These are phyloP conservation scores for Calosoma granatense DNA, from an alignment of 1,140 invertebrate genomes.

Conservation along the genomic window DNA sequence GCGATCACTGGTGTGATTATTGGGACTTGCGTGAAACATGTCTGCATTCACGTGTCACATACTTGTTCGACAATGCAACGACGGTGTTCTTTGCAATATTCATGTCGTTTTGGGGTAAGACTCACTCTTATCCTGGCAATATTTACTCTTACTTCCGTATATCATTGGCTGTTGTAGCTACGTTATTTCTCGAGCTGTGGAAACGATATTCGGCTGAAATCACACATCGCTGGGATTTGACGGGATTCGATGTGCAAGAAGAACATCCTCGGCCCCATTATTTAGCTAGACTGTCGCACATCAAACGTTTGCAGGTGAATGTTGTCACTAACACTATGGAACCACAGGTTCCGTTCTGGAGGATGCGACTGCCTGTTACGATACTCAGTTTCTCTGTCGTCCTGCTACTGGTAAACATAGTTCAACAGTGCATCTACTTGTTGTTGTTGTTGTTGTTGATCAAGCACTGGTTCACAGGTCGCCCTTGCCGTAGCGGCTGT, in stretches of 20 bases:
- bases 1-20: constrained; percentile 76
- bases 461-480: too few species aligned
- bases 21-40: constrained; percentile 85
- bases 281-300: constrained; percentile 56
- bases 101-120: constrained; percentile 95
- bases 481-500: constrained; percentile 74
- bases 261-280: constrained; percentile 83
- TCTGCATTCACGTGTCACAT: constrained; percentile 74
- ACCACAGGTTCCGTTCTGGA: constrained; percentile 81
- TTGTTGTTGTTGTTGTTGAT: background rate
- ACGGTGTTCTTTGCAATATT: constrained; percentile 92
- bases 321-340: constrained; percentile 68
- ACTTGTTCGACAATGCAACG: constrained; percentile 90
- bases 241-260: constrained; percentile 74
- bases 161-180: constrained; percentile 42
- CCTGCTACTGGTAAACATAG: constrained; percentile 59
- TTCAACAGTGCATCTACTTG: constrained; percentile 10
- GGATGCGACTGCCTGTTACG: constrained; percentile 69
- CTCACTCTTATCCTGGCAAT: constrained; percentile 19
- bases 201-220: constrained; percentile 86
- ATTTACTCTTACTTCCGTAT: background rate
- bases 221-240: constrained; percentile 84
- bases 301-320: constrained; percentile 57
- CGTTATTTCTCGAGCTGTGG: constrained; percentile 88
- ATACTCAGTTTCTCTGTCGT: constrained; percentile 78